phyloP scores from a whole-genome alignment of 2,113 vertebrate species.

The Limanda limanda region DNA sequence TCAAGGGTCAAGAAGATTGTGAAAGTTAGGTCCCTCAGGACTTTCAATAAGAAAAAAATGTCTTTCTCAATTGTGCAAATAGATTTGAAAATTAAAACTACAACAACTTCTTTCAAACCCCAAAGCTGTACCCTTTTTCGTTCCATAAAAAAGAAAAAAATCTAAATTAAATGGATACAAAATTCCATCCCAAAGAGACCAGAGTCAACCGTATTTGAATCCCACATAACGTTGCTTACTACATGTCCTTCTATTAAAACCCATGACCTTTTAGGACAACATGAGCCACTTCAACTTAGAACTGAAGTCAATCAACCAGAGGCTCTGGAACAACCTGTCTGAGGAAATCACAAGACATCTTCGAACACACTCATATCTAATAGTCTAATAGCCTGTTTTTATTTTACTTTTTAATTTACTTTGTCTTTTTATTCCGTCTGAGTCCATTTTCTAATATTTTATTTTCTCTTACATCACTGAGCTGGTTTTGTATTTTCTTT shows the following conservation, averaged over 20 bases:
- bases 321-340: background rate
- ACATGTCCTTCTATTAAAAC: background rate
- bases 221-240: too few species aligned
- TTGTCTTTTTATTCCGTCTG: too few species aligned
- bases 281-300: background rate
- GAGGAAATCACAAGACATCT: background rate
- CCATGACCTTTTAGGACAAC: background rate
- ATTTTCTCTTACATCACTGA: too few species aligned
- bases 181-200: background rate
- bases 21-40: too few species aligned
- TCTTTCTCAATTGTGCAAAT: too few species aligned
- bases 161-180: too few species aligned
- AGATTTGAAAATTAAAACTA: too few species aligned
- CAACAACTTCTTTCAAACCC: too few species aligned
- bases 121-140: background rate
- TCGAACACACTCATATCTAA: background rate
- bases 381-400: background rate
- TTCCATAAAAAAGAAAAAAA: background rate
- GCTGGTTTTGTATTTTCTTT: too few species aligned
- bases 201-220: background rate
- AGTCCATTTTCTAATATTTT: too few species aligned
- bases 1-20: too few species aligned
- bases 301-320: background rate
- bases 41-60: too few species aligned
- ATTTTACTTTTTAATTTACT: background rate